These are phyloP conservation scores for Probaryconus sp. DNA, from an alignment of 1,140 invertebrate genomes.

Conservation along the genomic window DNA sequence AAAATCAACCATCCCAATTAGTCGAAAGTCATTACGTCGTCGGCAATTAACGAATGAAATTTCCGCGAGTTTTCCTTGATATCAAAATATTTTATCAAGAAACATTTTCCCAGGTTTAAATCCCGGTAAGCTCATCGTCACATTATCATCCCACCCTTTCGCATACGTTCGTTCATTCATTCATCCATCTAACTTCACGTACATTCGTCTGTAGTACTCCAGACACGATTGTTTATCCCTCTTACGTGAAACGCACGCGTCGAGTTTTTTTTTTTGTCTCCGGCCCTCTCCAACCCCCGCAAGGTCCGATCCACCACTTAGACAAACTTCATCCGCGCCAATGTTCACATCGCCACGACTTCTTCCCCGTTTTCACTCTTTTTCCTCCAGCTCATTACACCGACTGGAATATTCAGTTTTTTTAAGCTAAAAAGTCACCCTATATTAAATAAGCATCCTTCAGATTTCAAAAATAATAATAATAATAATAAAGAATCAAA, in stretches of 20 bases:
- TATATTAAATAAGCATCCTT: slow-evolving; percentile 45
- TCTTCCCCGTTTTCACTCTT: slow-evolving; percentile 14
- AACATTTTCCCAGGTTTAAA: slow-evolving; percentile 13
- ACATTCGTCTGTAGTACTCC: slow-evolving; percentile 27
- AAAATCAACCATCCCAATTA: slow-evolving; percentile 3
- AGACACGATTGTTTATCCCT: slow-evolving; percentile 39
- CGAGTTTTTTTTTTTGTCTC: slow-evolving; percentile 29
- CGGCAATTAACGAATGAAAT: too few relatives aligned
- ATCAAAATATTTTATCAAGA: slow-evolving; percentile 43
- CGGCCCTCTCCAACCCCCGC: too few relatives aligned
- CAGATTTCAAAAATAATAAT: too few relatives aligned
- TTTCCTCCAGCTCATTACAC: slow-evolving; percentile 40
- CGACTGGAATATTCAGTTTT: slow-evolving; percentile 42
- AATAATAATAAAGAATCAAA: too few relatives aligned
- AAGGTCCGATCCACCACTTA: slow-evolving; percentile 42
- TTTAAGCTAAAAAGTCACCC: slow-evolving; percentile 10
- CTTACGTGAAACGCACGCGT: slow-evolving; percentile 25
- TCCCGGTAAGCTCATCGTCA: slow-evolving; percentile 20
- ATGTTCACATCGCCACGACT: slow-evolving; percentile 22
- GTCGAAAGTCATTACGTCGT: too few relatives aligned
- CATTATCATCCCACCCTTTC: slow-evolving; percentile 12
- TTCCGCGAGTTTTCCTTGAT: background rate
- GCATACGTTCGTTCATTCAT: slow-evolving; percentile 31
- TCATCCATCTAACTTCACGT: slow-evolving; percentile 35
- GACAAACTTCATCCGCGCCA: slow-evolving; percentile 32